phyloP scores from a whole-genome alignment of 2,113 vertebrate species.

The Pitta sordida region DNA sequence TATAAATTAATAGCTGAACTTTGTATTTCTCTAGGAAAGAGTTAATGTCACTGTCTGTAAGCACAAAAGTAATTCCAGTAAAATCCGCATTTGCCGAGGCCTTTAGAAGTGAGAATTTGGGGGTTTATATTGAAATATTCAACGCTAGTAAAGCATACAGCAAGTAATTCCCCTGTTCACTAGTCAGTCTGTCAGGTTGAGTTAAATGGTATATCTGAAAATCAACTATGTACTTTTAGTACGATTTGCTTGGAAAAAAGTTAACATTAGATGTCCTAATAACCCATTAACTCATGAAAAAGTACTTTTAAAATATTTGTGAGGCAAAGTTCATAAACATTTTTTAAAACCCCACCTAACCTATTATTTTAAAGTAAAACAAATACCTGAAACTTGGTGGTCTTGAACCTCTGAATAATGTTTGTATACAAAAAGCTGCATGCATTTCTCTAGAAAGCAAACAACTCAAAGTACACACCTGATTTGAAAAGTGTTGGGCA shows the following conservation, averaged over 20 bases:
- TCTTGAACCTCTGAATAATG: neutral
- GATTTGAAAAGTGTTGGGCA: neutral
- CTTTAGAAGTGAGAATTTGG: neutral
- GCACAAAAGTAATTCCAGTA: neutral
- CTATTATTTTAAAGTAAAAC: neutral
- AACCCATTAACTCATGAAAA: neutral
- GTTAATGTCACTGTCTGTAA: neutral
- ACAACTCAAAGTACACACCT: neutral
- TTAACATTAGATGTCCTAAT: neutral
- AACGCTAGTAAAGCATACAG: neutral
- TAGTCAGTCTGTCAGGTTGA: neutral
- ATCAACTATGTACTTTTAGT: neutral
- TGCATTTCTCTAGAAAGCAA: neutral
- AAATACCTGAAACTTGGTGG: neutral
- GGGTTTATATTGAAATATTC: neutral
- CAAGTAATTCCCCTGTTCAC: neutral
- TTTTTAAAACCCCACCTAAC: neutral
- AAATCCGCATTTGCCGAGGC: neutral
- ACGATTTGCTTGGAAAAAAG: neutral
- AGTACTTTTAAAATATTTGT: neutral
- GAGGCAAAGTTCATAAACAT: neutral
- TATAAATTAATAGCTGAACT: neutral
- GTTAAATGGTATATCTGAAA: neutral
- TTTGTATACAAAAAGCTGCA: neutral
- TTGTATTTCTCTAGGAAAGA: neutral